phyloP scores from a whole-genome alignment of 2,888 invertebrate genomes.

The Zele albiditarsus region DNA sequence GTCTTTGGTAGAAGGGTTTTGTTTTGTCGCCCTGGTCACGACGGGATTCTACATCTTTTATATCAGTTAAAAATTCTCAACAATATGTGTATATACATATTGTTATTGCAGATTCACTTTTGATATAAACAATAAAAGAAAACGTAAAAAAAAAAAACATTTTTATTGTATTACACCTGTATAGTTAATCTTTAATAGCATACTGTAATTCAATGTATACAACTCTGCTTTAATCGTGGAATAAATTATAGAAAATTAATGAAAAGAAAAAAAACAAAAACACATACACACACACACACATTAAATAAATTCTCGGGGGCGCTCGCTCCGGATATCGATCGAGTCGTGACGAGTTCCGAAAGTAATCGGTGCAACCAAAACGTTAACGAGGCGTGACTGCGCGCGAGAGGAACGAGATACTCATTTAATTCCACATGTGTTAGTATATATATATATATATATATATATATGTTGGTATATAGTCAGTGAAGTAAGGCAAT shows the following conservation, averaged over 20 bases:
- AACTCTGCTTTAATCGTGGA: conserved; percentile 36
- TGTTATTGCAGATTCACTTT: background rate
- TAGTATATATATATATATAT: background rate
- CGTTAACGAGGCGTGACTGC: conserved; percentile 55
- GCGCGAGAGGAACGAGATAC: conserved; percentile 17
- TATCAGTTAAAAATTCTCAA: background rate
- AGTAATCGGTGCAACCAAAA: conserved; percentile 48
- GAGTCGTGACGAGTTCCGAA: conserved; percentile 50
- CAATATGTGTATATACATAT: background rate
- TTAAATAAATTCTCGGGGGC: conserved; percentile 3
- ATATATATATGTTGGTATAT: background rate
- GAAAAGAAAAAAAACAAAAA: background rate
- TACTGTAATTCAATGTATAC: conserved; percentile 17
- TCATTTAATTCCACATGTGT: conserved; percentile 44
- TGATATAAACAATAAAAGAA: no score
- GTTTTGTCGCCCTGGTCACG: conserved; percentile 5
- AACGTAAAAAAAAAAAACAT: background rate
- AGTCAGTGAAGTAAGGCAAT: conserved; percentile 21
- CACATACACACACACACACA: background rate
- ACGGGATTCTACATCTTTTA: background rate
- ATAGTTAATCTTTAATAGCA: background rate
- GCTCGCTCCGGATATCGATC: conserved; percentile 38
- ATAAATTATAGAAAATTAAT: conserved; percentile 40
- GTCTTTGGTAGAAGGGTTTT: conserved; percentile 47
- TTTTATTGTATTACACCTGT: background rate